Evolutionary conservation across 2,797 vertebrate genomes (phyloP), one percentile per base, ranked within the genome.

Genomic region (Eulemur albifrons): DNA sequence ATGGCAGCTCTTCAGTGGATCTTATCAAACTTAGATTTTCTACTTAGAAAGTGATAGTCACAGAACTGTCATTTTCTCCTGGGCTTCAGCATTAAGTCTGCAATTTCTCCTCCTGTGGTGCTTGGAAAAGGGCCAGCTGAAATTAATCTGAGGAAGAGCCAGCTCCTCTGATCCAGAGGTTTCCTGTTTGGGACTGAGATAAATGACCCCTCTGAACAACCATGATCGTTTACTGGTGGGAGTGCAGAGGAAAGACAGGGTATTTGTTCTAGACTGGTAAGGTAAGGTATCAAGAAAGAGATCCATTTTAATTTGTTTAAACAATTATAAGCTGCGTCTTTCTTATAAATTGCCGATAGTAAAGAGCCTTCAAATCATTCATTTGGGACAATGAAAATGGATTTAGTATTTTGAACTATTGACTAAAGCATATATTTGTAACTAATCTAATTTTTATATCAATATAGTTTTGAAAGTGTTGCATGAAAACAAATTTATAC

Each of bases 351-450:
- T n/a, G 18, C 52, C 65, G n/a, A 1, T 52, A 13, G 2, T 59
- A 67, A 81, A 87, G 35, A 2, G 13, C 30, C 43, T 59, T 80
- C 45, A 52, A 14, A 14, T 77, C n/a, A 70, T 6, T 89, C n/a
- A 86, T 73, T 50, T 79, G 43, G 25, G 65, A 70, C n/a, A 79
- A 21, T 67, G 18, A 43, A 79, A 81, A 73, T 79, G 21, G 73
- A 84, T 87, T 94, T 80, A 84, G 30, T 76, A 85, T 67, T 94
- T 93, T 82, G n/a, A 93, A 79, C 48, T 88, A 57, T 73, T 92
- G n/a, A 57, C 17, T 50, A 5, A 17, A 93, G 15, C 30, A 32
- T 79, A 30, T 43, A 30, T 94, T 81, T 90, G 23, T 67, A 77
- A 88, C 4, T 90, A 9, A 83, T 92, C 11, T 59, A 11, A 87